phyloP scores from a whole-genome alignment of 1,140 invertebrate genomes.

The Heliconius melpomene region DNA sequence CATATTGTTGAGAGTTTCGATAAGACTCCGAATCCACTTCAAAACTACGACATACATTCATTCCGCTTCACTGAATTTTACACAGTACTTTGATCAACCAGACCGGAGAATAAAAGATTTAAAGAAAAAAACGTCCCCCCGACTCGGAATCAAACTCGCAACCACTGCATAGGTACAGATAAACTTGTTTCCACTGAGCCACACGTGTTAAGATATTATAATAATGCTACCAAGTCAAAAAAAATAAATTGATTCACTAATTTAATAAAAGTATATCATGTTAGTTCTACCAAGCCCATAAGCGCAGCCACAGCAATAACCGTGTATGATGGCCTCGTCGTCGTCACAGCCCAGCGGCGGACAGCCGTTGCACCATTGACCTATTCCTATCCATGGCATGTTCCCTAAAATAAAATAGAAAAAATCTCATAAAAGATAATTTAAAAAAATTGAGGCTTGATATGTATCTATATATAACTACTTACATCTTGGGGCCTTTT shows the following conservation, averaged over 20 bases:
- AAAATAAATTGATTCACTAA: too few species aligned
- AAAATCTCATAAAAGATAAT: not conserved
- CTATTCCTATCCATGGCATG: conserved; percentile 75
- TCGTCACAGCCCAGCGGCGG: conserved; percentile 81
- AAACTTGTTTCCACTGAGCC: too few species aligned
- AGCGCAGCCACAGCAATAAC: conserved; percentile 84
- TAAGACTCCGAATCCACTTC: too few species aligned
- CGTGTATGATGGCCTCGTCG: conserved; percentile 83
- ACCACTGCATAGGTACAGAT: too few species aligned
- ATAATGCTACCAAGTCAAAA: conserved; percentile 76
- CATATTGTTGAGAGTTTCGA: too few species aligned
- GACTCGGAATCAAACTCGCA: too few species aligned
- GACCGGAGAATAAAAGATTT: too few species aligned
- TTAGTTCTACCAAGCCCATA: conserved; percentile 80
- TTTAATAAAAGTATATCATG: too few species aligned
- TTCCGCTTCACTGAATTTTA: too few species aligned
- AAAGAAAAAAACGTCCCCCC: too few species aligned
- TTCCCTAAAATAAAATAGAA: conserved; percentile 61
- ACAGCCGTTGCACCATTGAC: conserved; percentile 80
- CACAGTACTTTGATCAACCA: too few species aligned
- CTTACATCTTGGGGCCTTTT: conserved; percentile 70
- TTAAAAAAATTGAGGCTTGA: not conserved
- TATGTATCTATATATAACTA: conserved; percentile 16
- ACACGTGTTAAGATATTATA: not conserved
- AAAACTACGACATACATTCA: too few species aligned